phyloP scores from a whole-genome alignment of 2,888 invertebrate genomes.

The Ellobium chinense region DNA sequence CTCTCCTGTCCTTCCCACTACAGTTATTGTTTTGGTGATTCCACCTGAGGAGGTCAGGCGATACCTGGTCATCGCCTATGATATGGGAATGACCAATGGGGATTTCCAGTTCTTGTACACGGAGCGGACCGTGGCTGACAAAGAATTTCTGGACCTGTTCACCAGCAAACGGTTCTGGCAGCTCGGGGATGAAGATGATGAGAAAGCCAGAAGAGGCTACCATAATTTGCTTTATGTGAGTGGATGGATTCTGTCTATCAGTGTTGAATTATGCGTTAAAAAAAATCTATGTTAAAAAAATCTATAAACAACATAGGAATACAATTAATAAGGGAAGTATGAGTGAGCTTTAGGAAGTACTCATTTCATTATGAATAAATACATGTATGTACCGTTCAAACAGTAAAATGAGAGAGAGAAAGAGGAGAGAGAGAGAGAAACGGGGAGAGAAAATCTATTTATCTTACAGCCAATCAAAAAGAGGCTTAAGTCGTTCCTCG shows the following conservation, averaged over 20 bases:
- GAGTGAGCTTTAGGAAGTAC: no score
- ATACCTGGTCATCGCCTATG: constrained; percentile 67
- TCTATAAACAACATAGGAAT: no score
- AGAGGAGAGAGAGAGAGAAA: no score
- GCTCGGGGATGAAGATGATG: constrained; percentile 59
- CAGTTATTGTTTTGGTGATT: constrained; percentile 70
- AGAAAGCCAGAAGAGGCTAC: constrained; percentile 62
- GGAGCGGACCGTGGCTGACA: constrained; percentile 60
- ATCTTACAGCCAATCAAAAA: no score
- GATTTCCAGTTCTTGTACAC: constrained; percentile 73
- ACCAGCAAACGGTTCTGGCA: constrained; percentile 60
- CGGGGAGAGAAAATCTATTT: no score
- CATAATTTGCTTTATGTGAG: constrained; percentile 71
- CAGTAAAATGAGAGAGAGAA: not conserved
- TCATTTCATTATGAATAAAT: no score
- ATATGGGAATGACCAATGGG: constrained; percentile 69
- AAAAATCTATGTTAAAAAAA: no score
- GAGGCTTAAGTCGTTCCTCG: no score
- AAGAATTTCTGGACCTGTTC: constrained; percentile 52
- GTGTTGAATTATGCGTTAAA: no score
- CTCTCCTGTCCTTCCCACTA: constrained; percentile 13
- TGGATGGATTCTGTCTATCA: no score
- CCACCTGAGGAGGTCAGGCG: constrained; percentile 64
- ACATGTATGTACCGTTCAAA: no score
- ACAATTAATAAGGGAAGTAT: no score